Evolutionary conservation across 2,797 vertebrate genomes (phyloP).

Genomic region (Percopsis omiscomaycus): DNA sequence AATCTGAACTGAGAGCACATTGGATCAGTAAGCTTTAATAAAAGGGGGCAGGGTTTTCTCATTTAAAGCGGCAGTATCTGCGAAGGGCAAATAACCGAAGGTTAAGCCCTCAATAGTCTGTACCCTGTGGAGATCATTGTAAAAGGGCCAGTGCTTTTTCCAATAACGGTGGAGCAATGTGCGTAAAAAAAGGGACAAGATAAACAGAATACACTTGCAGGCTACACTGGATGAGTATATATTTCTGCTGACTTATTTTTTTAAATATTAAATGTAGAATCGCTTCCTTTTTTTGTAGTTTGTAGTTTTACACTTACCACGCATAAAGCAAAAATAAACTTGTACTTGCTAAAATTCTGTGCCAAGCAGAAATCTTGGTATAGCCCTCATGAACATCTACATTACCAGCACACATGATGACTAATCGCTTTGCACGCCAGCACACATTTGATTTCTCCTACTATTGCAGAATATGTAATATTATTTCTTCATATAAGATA

Average conservation of each 20-base stretch:
- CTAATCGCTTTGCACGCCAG: constrained; percentile 19
- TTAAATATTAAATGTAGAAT: no score
- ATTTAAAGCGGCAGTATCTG: constrained; percentile 38
- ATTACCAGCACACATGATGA: constrained; percentile 17
- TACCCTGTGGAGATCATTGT: constrained; percentile 24
- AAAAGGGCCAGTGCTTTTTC: constrained; percentile 15
- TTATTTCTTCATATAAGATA: constrained; percentile 4
- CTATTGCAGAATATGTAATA: constrained; percentile 18
- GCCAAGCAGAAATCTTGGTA: constrained; percentile 10
- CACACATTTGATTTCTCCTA: constrained; percentile 14
- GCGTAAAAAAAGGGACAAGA: constrained; percentile 31
- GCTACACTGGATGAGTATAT: no score
- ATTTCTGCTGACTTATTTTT: no score
- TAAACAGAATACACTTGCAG: constrained; percentile 13
- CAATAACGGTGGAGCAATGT: constrained; percentile 19
- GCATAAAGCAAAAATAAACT: neutral
- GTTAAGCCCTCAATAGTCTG: constrained; percentile 40
- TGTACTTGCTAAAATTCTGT: neutral
- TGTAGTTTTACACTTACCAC: constrained; percentile 12
- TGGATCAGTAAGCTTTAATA: constrained; percentile 22
- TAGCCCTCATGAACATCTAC: constrained; percentile 4
- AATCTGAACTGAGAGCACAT: constrained; percentile 27
- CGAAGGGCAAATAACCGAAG: constrained; percentile 48
- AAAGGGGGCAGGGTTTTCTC: constrained; percentile 53
- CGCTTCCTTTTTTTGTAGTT: no score